Conservation (phyloP, 1,140 invertebrate species). For the Venustaconcha ellipsiformis region DNA sequence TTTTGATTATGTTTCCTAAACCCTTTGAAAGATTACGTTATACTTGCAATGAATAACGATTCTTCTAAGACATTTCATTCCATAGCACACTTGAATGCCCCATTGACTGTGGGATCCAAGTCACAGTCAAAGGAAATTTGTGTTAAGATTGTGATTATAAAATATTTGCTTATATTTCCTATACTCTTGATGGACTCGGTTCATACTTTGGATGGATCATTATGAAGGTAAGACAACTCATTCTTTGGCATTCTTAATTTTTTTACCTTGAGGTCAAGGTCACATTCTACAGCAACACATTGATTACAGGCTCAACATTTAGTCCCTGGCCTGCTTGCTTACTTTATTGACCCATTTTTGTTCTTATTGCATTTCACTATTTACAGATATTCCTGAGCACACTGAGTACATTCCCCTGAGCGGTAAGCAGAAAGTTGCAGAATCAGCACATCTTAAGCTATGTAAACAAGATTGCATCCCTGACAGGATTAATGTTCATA, state of each 20-base stretch:
- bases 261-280: neutral
- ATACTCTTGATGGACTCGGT: too few relatives aligned
- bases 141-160: neutral
- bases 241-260: too few relatives aligned
- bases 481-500: constrained; percentile 75
- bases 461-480: constrained; percentile 84
- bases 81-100: too few relatives aligned
- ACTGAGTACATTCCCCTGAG: constrained; percentile 91
- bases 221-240: neutral
- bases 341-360: neutral
- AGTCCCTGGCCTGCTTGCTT: neutral
- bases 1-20: neutral
- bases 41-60: too few relatives aligned
- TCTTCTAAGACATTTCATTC: too few relatives aligned
- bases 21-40: too few relatives aligned
- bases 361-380: neutral
- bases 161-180: neutral
- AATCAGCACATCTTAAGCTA: constrained; percentile 86
- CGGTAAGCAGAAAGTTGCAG: constrained; percentile 84
- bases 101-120: too few relatives aligned
- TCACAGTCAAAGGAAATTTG: neutral
- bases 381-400: constrained; percentile 83
- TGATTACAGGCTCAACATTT: too few relatives aligned
- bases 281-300: too few relatives aligned
- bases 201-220: neutral